Evolutionary conservation across 1,140 invertebrate genomes (phyloP), one percentile per base, ranked within the genome.

Genomic region (Tyrophagus putrescentiae): DNA sequence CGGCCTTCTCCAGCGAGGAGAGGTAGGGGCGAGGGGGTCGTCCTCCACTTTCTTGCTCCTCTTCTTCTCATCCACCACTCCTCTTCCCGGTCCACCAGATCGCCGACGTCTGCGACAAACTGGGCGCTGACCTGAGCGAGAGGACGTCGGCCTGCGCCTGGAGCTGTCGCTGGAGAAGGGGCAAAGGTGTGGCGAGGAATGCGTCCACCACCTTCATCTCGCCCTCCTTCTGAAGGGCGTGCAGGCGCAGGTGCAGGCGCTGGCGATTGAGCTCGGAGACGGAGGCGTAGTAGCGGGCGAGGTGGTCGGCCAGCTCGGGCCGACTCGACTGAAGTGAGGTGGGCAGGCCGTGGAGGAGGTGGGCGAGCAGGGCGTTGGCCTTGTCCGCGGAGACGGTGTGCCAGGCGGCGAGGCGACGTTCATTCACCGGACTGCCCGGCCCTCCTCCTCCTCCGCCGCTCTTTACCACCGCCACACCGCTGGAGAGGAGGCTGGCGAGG

Each of bases 261-360:
- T 61, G 50, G 16, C 33, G 13, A 59, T 61, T 61, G 11, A 62
- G 18, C n/a, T 64, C 58, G 16, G 16, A 16, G 13, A 34, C 33
- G 25, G 27, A 3, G 4, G 16, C 18, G 27, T 61, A 60, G 6
- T 16, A 28, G 7, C 21, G 21, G 9, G 16, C 5, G 28, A 61
- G 54, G 1, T 9, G 1, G 29, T 57, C 23, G 16, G 3, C n/a
- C 3, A 61, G 29, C n/a, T 61, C 21, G 9, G 16, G 48, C 18
- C 27, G 16, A n/a, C 21, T 16, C 13, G 29, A 25, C 2, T 21
- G 7, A 1, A 61, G 57, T 9, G 61, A 7, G 11, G 32, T 44
- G 5, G 34, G 28, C 2, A 61, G 27, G 3, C 60, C 60, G 29
- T 61, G 60, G 1, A 61, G 18, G 11, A 61, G 60, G 27, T 61